Base-by-base conservation (phyloP, 2,797 vertebrate genomes). In the Atherinosoma microstoma region DNA sequence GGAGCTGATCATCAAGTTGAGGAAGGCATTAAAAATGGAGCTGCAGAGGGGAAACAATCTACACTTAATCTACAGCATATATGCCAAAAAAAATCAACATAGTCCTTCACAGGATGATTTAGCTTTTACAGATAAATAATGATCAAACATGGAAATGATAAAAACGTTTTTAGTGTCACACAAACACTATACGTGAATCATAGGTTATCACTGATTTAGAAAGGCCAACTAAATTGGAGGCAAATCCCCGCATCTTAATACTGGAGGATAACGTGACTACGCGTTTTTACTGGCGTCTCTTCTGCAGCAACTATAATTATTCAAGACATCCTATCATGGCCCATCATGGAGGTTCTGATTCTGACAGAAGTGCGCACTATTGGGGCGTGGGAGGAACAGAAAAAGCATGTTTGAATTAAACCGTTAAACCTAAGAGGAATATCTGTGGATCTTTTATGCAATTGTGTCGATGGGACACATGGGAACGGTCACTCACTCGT, bases 21-120 rank as follows among this genome's bases (percentile, higher is more conserved):
- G 94, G 92, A 98, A 98, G 68, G 97, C 96, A 0, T 96, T 96
- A 91, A 99, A 98, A 91, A 97, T 95, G 83, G 98, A 97, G 92
- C 98, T 99, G 94, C 51, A 64, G 76, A 29, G 15, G 12, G 29
- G 18, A 56, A 56, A 29, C 11, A 2, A 13, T 4, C 9, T 45
- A 27, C 24, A 6, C 6, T 51, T 6, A 36, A 62, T 2, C 36
- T 56, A 51, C 18, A n/a, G 22, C 22, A n/a, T 22, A 35, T 1
- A 16, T n/a, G 30, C 36, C 34, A 34, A 8, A 51, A 42, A 36
- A 9, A 34, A 15, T 27, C 6, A 57, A 45, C 30, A 45, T 11
- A 20, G 20, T 12, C 1, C n/a, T 18, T 7, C 6, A 34, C 45
- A 42, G 47, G 38, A 29, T 30, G 0, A 67, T n/a, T 22, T 18